Conservation (phyloP, 2,888 invertebrate genomes). For the Elmis aenea region DNA sequence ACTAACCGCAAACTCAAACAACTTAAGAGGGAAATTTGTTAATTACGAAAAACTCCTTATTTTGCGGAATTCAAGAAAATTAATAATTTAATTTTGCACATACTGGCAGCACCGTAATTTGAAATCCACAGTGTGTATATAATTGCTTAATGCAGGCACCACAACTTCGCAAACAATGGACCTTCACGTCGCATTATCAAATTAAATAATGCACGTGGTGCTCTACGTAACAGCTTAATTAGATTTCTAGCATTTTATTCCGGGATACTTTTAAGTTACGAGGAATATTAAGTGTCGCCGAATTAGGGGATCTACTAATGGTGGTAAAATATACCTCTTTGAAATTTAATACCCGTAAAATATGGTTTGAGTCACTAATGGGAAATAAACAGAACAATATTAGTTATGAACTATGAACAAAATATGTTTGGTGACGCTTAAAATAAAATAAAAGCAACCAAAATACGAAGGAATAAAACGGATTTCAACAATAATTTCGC, state of each 20-base stretch:
- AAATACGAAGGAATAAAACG: constrained; percentile 6
- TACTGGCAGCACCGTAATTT: constrained; percentile 20
- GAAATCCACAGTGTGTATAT: constrained; percentile 8
- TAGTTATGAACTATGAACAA: constrained; percentile 15
- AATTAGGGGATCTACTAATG: not conserved
- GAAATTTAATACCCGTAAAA: constrained; percentile 10
- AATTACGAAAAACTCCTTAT: constrained; percentile 27
- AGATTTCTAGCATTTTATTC: constrained; percentile 21
- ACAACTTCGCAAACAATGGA: constrained; percentile 17
- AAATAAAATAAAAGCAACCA: constrained; percentile 21
- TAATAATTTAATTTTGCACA: constrained; percentile 33
- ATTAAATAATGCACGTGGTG: constrained; percentile 20
- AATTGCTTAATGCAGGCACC: constrained; percentile 16
- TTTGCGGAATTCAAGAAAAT: constrained; percentile 35
- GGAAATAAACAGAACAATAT: constrained; percentile 18
- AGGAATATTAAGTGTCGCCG: not conserved
- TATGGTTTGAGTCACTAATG: constrained; percentile 9
- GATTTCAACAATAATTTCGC: constrained; percentile 7
- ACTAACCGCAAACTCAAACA: too few relatives aligned
- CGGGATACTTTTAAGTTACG: constrained; percentile 9
- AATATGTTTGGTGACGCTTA: constrained; percentile 17
- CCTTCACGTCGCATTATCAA: constrained; percentile 18
- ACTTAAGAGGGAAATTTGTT: constrained; percentile 18
- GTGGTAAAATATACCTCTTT: not conserved
- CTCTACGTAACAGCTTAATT: constrained; percentile 16